phyloP scores from a whole-genome alignment of 1,140 invertebrate genomes.

The Apis cerana region DNA sequence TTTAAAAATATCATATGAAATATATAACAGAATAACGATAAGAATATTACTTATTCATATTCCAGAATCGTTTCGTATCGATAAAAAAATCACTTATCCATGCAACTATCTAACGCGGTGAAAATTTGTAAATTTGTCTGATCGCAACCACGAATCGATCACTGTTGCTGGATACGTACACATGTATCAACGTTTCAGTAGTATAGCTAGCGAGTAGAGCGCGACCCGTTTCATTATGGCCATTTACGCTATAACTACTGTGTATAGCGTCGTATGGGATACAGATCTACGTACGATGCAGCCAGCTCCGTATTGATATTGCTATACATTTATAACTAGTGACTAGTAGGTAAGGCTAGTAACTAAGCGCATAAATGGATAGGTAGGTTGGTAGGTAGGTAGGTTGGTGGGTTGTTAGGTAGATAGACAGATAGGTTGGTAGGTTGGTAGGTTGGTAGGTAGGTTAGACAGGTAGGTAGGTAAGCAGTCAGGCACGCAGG shows the following conservation, averaged over 20 bases:
- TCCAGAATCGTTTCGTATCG: too few relatives aligned
- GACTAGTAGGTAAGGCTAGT: too few relatives aligned
- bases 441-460: slow-evolving; percentile 28
- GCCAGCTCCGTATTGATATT: too few relatives aligned
- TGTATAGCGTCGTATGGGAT: background rate
- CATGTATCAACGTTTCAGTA: background rate
- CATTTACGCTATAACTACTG: background rate
- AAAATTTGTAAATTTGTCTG: background rate
- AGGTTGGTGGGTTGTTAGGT: slow-evolving; percentile 9
- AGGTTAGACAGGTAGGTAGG: slow-evolving; percentile 36
- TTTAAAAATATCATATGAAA: too few relatives aligned
- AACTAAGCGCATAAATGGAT: too few relatives aligned
- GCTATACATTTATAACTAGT: too few relatives aligned
- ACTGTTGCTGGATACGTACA: background rate
- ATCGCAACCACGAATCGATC: slow-evolving; percentile 30
- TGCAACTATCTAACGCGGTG: background rate
- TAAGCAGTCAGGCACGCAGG: slow-evolving; percentile 28
- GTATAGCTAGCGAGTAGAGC: background rate
- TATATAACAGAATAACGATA: too few relatives aligned
- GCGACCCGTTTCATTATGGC: background rate
- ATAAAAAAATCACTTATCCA: too few relatives aligned
- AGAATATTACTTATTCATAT: too few relatives aligned
- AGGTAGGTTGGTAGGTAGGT: slow-evolving; percentile 15
- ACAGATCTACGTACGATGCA: too few relatives aligned
- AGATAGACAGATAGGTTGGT: slow-evolving; percentile 13